phyloP scores from a whole-genome alignment of 1,140 invertebrate genomes.

The Calycopis cecrops region DNA sequence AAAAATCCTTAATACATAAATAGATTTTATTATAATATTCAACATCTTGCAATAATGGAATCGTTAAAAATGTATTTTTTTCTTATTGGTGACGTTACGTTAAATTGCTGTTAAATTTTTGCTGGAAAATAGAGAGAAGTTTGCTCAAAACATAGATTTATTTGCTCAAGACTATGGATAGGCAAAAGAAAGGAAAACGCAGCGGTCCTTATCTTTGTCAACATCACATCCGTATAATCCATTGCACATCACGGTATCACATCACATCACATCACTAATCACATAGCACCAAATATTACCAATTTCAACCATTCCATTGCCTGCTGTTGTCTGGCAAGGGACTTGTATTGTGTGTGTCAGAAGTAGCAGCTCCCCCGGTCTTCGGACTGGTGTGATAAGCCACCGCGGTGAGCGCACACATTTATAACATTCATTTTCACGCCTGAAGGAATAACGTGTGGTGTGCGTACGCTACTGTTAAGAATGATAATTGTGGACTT shows the following conservation, averaged over 20 bases:
- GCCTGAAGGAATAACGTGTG: constrained; percentile 52
- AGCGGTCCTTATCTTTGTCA: neutral
- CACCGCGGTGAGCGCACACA: constrained; percentile 45
- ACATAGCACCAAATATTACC: constrained; percentile 51
- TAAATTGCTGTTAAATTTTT: too few relatives aligned
- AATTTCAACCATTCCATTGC: constrained; percentile 70
- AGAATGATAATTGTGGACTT: neutral
- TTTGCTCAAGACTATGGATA: too few relatives aligned
- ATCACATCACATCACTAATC: constrained; percentile 28
- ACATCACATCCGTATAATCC: constrained; percentile 6
- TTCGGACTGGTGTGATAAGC: constrained; percentile 63
- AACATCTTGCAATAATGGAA: too few relatives aligned
- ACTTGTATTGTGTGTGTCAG: constrained; percentile 35
- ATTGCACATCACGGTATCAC: constrained; percentile 14
- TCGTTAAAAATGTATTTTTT: too few relatives aligned
- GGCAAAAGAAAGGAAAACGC: constrained; percentile 1
- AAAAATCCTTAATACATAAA: too few relatives aligned
- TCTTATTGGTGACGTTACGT: too few relatives aligned
- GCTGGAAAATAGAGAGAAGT: too few relatives aligned
- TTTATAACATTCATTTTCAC: constrained; percentile 74
- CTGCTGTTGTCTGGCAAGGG: constrained; percentile 31
- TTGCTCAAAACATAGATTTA: too few relatives aligned
- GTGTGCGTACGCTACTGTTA: constrained; percentile 25
- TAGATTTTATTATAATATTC: too few relatives aligned
- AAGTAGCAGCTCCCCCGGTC: constrained; percentile 48